Evolutionary conservation across 1,140 invertebrate genomes (phyloP).

Genomic region (Caligus rogercresseyi): DNA sequence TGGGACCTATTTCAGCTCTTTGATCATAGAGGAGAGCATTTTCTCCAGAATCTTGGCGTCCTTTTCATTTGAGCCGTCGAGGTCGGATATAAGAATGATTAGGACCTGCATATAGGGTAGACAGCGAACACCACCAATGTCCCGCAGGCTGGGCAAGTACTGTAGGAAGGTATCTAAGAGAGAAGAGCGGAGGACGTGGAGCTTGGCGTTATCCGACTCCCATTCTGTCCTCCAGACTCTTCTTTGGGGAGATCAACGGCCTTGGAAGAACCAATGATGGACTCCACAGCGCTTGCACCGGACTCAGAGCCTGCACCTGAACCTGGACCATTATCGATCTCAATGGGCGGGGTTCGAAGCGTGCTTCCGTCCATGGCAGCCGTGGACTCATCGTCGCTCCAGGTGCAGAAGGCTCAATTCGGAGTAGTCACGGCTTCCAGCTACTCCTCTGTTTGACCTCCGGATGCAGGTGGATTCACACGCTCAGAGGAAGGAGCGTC

Average conservation of each 20-base stretch:
- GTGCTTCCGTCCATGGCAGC: constrained; percentile 81
- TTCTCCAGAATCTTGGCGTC: constrained; percentile 55
- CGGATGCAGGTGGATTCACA: not conserved
- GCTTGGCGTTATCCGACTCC: constrained; percentile 27
- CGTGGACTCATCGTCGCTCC: constrained; percentile 84
- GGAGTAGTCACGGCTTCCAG: constrained; percentile 41
- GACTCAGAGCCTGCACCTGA: constrained; percentile 4
- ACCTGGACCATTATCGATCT: not conserved
- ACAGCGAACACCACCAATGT: constrained; percentile 53
- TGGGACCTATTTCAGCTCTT: constrained; percentile 52
- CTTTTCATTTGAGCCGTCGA: constrained; percentile 61
- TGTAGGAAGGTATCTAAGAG: constrained; percentile 44
- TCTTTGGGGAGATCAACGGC: constrained; percentile 2
- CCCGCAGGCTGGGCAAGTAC: constrained; percentile 40
- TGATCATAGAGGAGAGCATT: constrained; percentile 50
- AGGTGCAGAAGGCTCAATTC: constrained; percentile 61
- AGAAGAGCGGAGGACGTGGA: constrained; percentile 46
- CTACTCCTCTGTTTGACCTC: not conserved
- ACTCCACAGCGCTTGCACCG: not conserved
- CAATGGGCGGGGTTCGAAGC: constrained; percentile 41
- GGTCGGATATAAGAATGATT: constrained; percentile 70
- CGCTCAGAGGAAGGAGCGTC: constrained; percentile 14
- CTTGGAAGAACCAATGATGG: constrained; percentile 46
- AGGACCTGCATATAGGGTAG: constrained; percentile 80
- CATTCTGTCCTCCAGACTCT: constrained; percentile 29